A percentile compares a stretch with the other conserved stretches of the same genome.
phyloP scores from a whole-genome alignment of 1,140 invertebrate genomes.

The Aphelinus atriplicis region DNA sequence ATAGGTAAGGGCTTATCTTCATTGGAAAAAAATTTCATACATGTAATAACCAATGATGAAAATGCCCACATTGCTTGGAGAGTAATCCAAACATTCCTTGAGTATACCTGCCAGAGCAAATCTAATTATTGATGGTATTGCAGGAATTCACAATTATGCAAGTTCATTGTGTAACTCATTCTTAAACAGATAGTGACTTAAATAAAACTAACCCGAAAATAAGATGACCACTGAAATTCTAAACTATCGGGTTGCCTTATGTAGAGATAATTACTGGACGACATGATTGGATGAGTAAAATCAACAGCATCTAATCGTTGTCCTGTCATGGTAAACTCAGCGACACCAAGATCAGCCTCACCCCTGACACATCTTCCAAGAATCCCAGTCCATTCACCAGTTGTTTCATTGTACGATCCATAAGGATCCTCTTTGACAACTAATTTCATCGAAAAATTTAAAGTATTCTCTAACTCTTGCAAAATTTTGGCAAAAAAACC shows the following conservation, averaged over 20 bases:
- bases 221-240: too few relatives aligned
- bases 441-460: slow-evolving; percentile 34
- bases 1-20: slow-evolving; percentile 32
- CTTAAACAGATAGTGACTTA: too few relatives aligned
- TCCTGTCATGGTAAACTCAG: slow-evolving; percentile 48
- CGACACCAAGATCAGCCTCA: slow-evolving; percentile 38
- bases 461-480: slow-evolving; percentile 14
- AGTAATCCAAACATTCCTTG: slow-evolving; percentile 6
- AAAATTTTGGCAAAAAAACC: too few relatives aligned
- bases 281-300: slow-evolving; percentile 49
- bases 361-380: slow-evolving; percentile 26
- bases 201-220: too few relatives aligned
- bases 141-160: too few relatives aligned
- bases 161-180: too few relatives aligned
- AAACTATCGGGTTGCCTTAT: slow-evolving; percentile 34
- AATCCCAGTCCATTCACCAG: slow-evolving; percentile 42
- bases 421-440: neutral
- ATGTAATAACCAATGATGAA: too few relatives aligned
- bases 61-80: too few relatives aligned
- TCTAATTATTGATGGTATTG: too few relatives aligned
- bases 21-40: too few relatives aligned
- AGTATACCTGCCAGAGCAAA: slow-evolving; percentile 29
- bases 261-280: slow-evolving; percentile 44
- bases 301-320: slow-evolving; percentile 44
- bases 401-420: slow-evolving; percentile 26